Evolutionary conservation across 2,113 vertebrate genomes (phyloP), one percentile per base, ranked within the genome.

Genomic region (Pipra filicauda): DNA sequence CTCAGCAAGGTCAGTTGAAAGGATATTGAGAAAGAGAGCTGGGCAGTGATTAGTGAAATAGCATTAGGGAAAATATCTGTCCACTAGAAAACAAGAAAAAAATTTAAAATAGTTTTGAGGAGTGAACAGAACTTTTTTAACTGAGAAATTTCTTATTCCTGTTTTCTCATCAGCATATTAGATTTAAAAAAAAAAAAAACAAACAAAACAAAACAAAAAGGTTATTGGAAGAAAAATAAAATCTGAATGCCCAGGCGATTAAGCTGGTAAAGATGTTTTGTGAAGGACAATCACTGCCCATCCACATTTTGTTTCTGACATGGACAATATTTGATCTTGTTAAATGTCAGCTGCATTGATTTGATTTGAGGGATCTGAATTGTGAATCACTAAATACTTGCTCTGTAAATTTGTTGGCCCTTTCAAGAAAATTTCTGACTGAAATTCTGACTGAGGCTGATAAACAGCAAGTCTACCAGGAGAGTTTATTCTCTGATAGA

Each of bases 401-500:
- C 75, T 71, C 89, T 89, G 54, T 92, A 95, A 95, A 94, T 81
- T 84, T 81, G 51, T 91, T 91, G 90, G 85, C 78, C 74, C 89
- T 96, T 95, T 89, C 95, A 95, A 86, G 95, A 87, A 70, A 89
- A 93, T 93, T 76, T 92, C 92, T 80, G 75, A 20, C 67, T 83
- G 71, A 95, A 96, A 90, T 33, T 39, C 39, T 39, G 10, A 39
- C 66, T 66, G 54, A 94, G 83, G 84, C 84, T 97, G 83, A 62
- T 83, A 89, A 28, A 75, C 65, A 92, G 82, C 1, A 19, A 95
- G 12, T 35, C 85, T 75, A 76, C 28, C 72, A 83, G 79, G 86
- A 94, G 91, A 67, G 81, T 81, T 97, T 97, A 95, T 96, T 97
- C 97, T 97, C 93, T 77, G 96, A 96, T 95, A 96, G 70, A 54